phyloP scores from a whole-genome alignment of 2,797 vertebrate species.

The Momotus momota region DNA sequence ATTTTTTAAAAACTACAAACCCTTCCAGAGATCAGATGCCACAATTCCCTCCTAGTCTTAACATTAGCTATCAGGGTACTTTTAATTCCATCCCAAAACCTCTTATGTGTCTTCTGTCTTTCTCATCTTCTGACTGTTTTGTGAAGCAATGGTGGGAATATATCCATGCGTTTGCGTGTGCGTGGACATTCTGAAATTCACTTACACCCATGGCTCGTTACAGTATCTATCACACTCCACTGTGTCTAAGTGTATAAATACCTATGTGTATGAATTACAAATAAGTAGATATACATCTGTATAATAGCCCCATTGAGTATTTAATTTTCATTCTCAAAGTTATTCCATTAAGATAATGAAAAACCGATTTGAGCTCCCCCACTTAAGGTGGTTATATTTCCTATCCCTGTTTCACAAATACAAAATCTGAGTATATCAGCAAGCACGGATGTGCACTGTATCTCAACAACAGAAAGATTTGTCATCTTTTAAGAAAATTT shows the following conservation, averaged over 20 bases:
- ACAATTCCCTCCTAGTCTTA: not conserved
- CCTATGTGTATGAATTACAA: not conserved
- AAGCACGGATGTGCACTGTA: not conserved
- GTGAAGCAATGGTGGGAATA: no score
- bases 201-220: not conserved
- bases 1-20: not conserved
- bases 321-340: not conserved
- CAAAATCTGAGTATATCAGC: not conserved
- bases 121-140: not conserved
- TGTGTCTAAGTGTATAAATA: not conserved
- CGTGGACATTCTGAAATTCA: not conserved
- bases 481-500: not conserved
- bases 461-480: not conserved
- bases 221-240: not conserved
- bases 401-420: not conserved
- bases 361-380: not conserved
- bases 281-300: not conserved
- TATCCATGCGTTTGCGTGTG: rapidly evolving
- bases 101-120: not conserved
- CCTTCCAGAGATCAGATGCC: not conserved
- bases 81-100: not conserved
- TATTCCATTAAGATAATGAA: not conserved
- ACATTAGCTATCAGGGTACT: not conserved
- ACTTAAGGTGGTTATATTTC: not conserved
- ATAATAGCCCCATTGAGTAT: not conserved